Base-by-base conservation (phyloP, 2,797 vertebrate species). In the Meda fulgida region DNA sequence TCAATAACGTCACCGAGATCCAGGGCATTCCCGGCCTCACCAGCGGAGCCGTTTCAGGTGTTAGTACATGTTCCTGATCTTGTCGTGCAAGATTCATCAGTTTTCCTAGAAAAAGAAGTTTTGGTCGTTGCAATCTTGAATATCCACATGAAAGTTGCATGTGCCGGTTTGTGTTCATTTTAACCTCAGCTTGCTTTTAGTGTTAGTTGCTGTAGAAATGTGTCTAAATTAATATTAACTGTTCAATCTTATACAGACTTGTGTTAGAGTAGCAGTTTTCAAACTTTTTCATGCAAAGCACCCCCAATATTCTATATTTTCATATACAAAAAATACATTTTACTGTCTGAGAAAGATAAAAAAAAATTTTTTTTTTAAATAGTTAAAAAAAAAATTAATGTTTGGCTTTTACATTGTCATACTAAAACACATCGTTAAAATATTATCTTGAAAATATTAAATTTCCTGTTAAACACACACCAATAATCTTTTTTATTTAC, bases 1-100 rank as follows among this genome's bases (percentile, higher is more conserved):
- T 92, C 81, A 99, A 99, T 92, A 98, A 98, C 0, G 91, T 97
- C 80, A 97, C 96, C 0, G 84, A 92, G 92, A 87, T 98, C 71
- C 97, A 97, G 92, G 98, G 97, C 73, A 99, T 99, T 91, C 98
- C 98, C 0, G 98, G 98, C 0, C 93, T 98, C 89, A 94, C 91
- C 86, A 98, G 97, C 0, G 93, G 96, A 1, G 96, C 96, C 89
- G 93, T 99, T 75, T 90, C 91, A 91, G 97, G 98, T 98, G 66
- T 26, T 26, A 4, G 0, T 2, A 2, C 13, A 63, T 16, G 11
- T 29, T 16, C 5, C 5, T 23, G 8, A 55, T 55, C 53, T 55
- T 55, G 0, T n/a, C 0, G 8, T 58, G 21, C 8, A n/a, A n/a
- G 9, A 58, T n/a, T 10, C 5, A 63, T 63, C 26, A 29, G 60